Conservation (phyloP, 2,113 vertebrate genomes). For the Lontra canadensis region DNA sequence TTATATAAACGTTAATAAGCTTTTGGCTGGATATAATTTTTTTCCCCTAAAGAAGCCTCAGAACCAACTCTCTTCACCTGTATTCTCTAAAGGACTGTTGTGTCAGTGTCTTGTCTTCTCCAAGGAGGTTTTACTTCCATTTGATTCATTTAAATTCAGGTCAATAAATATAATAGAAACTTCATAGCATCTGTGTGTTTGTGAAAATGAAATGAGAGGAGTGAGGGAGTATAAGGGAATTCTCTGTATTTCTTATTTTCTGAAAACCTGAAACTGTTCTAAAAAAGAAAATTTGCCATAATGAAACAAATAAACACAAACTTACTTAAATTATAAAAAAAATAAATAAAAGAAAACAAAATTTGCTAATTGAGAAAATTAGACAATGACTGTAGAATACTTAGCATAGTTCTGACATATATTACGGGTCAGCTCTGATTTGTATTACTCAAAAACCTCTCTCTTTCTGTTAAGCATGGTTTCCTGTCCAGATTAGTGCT, state of each 20-base stretch:
- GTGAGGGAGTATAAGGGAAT: background rate
- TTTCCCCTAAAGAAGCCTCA: background rate
- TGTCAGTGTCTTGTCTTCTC: background rate
- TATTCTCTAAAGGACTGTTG: background rate
- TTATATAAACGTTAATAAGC: background rate
- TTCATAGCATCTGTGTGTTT: background rate
- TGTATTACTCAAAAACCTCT: background rate
- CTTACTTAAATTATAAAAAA: too few relatives aligned
- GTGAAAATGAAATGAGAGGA: background rate
- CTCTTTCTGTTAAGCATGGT: background rate
- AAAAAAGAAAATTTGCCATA: background rate
- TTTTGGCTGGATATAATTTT: background rate
- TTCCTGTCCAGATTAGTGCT: background rate
- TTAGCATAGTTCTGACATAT: background rate
- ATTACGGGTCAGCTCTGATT: background rate
- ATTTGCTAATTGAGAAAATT: background rate
- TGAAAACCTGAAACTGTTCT: background rate
- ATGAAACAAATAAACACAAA: too few relatives aligned
- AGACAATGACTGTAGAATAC: background rate
- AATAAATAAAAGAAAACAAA: background rate
- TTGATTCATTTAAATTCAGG: background rate
- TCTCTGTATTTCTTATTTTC: conserved; percentile 2
- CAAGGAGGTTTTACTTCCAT: background rate
- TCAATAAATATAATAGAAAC: background rate
- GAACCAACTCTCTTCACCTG: background rate